Evolutionary conservation across 2,113 vertebrate genomes (phyloP), one percentile per base, ranked within the genome.

Genomic region (Alces alces): DNA sequence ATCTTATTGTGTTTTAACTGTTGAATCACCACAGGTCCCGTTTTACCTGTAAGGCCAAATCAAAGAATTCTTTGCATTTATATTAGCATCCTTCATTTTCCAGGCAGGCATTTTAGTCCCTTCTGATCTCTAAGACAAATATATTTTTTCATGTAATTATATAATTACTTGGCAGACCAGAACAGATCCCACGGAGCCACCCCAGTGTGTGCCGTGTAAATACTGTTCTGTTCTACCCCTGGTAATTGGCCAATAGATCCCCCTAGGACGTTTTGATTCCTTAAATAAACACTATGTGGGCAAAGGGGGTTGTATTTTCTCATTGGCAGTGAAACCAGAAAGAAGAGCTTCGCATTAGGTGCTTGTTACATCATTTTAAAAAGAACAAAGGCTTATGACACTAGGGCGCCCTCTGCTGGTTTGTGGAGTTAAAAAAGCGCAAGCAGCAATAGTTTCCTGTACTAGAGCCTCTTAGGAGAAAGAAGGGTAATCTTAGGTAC

Each of bases 391-490:
- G 43, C 97, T 98, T 98, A 66, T 97, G 95, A 95, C 96, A 14
- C 2, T 23, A 85, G 70, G 47, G 98, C 98, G 93, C 98, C 99
- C 98, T 97, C 98, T 98, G 97, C 97, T 97, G 98, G 96, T 89
- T 50, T 0, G 0, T 0, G 43, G 9, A 47, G 11, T 97, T 94
- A 36, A 57, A 94, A 61, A 90, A 30, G 10, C 23, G 3, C 21
- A 30, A 9, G 16, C 21, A 28, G 36, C 79, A 91, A 57, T 1
- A 12, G 45, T 36, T 39, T 45, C 66, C 88, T 10, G 23, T 89
- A 76, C 25, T 21, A 83, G 36, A 82, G 2, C 7, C 28, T 86
- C 60, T 64, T 6, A 57, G 28, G 57, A 86, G 76, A 80, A 88
- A 96, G 84, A 85, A 30, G 4, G 33, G 4, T 25, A 13, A 36